These are phyloP conservation scores for Argyresthia goedartella DNA, from an alignment of 2,888 invertebrate genomes.

Conservation along the genomic window DNA sequence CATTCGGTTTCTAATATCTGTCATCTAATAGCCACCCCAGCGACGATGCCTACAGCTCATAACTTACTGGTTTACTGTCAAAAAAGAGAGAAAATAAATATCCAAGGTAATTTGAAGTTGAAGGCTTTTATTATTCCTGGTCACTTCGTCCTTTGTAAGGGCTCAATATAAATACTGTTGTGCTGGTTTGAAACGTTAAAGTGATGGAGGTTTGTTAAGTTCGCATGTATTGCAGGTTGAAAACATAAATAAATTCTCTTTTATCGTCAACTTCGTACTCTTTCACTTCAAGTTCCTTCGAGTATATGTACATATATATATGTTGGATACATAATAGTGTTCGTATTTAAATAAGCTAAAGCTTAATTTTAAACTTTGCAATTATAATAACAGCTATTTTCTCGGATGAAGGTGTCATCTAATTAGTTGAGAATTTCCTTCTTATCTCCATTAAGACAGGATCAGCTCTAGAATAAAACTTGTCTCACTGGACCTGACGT, in stretches of 20 bases:
- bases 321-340: no score
- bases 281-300: no score
- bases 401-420: neutral
- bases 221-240: neutral
- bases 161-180: conserved; percentile 31
- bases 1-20: conserved; percentile 53
- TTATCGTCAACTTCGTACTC: no score
- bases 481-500: no score
- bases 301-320: no score
- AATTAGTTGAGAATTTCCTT: neutral
- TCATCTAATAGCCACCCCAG: conserved; percentile 48
- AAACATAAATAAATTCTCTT: no score
- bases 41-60: conserved; percentile 39
- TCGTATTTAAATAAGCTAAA: no score
- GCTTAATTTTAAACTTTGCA: no score
- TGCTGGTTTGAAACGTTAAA: conserved; percentile 23
- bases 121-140: conserved; percentile 40
- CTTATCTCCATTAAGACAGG: neutral
- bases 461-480: neutral
- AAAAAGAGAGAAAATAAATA: conserved; percentile 22
- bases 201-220: conserved; percentile 11
- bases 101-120: conserved; percentile 43
- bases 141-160: conserved; percentile 35
- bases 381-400: no score
- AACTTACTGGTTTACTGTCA: conserved; percentile 53